A percentile compares a stretch with the other conserved stretches of the same genome.
Conservation (phyloP, 2,113 vertebrate species). For the Chaetops frenatus region DNA sequence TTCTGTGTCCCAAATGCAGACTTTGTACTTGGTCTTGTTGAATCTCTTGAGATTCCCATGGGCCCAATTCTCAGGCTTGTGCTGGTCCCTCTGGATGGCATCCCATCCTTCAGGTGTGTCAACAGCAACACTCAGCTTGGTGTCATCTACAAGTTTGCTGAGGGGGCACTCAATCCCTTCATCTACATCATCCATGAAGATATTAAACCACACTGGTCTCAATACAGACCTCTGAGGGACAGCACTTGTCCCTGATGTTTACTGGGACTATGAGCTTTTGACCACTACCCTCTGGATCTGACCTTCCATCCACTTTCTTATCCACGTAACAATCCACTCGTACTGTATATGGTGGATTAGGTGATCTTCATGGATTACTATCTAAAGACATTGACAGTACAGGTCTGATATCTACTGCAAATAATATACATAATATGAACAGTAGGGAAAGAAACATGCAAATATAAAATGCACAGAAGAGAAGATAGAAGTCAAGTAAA, state of each 20-base stretch:
- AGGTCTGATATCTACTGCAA: background rate
- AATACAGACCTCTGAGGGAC: accelerated
- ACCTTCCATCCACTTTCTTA: background rate
- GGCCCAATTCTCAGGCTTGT: background rate
- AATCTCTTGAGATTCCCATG: background rate
- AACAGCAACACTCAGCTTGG: background rate
- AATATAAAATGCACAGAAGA: background rate
- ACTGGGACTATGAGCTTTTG: background rate
- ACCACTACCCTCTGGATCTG: background rate
- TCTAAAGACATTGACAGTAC: background rate
- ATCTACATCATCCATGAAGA: no score
- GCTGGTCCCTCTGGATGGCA: background rate
- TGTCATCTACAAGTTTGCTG: background rate
- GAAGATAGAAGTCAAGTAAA: background rate
- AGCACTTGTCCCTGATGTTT: background rate
- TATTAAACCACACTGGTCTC: background rate
- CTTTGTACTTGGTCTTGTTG: no score
- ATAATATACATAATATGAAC: background rate
- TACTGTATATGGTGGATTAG: background rate
- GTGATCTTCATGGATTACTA: background rate
- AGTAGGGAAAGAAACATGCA: background rate
- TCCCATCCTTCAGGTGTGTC: background rate
- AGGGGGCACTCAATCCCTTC: background rate
- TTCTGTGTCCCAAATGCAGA: background rate
- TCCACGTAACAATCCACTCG: background rate